These are phyloP conservation scores for Platalea minor DNA, from an alignment of 2,797 vertebrate genomes.

Conservation along the genomic window DNA sequence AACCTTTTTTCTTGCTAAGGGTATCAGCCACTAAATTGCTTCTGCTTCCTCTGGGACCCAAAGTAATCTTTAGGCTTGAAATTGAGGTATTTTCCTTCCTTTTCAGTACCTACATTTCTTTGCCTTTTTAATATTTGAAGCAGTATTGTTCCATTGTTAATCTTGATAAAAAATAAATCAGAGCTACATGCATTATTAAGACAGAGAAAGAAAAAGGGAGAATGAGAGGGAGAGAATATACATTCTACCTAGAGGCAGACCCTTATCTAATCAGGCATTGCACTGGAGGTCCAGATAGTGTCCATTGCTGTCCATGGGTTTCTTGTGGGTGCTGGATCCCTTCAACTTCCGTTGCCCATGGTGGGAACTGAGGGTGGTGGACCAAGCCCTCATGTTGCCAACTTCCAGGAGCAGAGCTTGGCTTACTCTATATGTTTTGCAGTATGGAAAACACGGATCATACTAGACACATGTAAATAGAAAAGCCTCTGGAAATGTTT, in stretches of 20 bases:
- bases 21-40: slow-evolving; percentile 83
- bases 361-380: background rate
- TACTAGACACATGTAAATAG: background rate
- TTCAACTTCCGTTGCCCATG: background rate
- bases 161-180: slow-evolving; percentile 64
- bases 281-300: background rate
- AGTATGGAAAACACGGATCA: background rate
- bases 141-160: slow-evolving; percentile 44
- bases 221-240: background rate
- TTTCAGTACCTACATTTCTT: slow-evolving; percentile 75
- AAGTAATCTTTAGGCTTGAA: slow-evolving; percentile 84
- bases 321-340: background rate
- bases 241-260: background rate
- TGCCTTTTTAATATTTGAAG: slow-evolving; percentile 67
- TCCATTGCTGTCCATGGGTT: background rate
- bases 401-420: background rate
- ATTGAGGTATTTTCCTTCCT: slow-evolving; percentile 77
- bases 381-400: background rate
- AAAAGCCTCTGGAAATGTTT: background rate
- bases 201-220: background rate
- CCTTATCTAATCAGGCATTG: background rate
- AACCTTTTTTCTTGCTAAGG: slow-evolving; percentile 80
- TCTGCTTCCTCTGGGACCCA: slow-evolving; percentile 78
- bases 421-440: background rate
- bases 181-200: slow-evolving; percentile 9